A percentile compares a stretch with the other conserved stretches of the same genome.
Conservation (phyloP, 2,888 invertebrate species). For the Drosophila testacea region DNA sequence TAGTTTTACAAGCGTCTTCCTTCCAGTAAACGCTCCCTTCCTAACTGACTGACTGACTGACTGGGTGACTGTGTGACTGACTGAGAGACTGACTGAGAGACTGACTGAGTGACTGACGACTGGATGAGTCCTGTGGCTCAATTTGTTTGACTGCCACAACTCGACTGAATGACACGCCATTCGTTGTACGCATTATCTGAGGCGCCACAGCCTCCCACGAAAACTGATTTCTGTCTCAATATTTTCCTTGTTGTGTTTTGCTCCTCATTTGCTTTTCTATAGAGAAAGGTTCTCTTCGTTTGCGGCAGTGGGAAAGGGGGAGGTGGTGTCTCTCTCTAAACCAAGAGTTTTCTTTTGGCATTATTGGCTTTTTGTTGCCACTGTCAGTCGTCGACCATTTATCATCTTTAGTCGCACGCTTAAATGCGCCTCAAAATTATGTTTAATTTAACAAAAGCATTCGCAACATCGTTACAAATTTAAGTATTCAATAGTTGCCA, state of each 20-base stretch:
- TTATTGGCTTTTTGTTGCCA: slow-evolving; percentile 51
- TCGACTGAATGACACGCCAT: slow-evolving; percentile 41
- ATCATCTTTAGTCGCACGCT: slow-evolving; percentile 68
- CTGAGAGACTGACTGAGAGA: slow-evolving; percentile 14
- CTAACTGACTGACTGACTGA: slow-evolving; percentile 28
- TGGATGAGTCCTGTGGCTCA: slow-evolving; percentile 25
- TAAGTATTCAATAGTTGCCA: slow-evolving; percentile 10
- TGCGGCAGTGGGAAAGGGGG: too few species aligned
- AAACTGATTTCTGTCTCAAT: slow-evolving; percentile 50
- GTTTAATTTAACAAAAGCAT: slow-evolving; percentile 51
- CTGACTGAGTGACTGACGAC: slow-evolving; percentile 29
- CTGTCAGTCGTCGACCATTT: slow-evolving; percentile 57
- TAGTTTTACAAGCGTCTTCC: slow-evolving; percentile 68
- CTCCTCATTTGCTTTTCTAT: slow-evolving; percentile 8
- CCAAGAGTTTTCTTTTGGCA: slow-evolving; percentile 17
- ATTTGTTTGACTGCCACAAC: slow-evolving; percentile 23
- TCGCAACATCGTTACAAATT: slow-evolving; percentile 2
- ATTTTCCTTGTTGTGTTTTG: slow-evolving; percentile 12
- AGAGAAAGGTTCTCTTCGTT: neutral
- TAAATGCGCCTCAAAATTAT: slow-evolving; percentile 64
- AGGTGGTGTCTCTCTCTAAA: neutral
- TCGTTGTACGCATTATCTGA: slow-evolving; percentile 43
- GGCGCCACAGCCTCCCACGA: slow-evolving; percentile 44
- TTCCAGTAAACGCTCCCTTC: slow-evolving; percentile 41
- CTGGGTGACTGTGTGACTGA: slow-evolving; percentile 12